Evolutionary conservation across 2,888 invertebrate species (phyloP), one percentile per base, ranked within the genome.

Genomic region (Athetis lepigone): DNA sequence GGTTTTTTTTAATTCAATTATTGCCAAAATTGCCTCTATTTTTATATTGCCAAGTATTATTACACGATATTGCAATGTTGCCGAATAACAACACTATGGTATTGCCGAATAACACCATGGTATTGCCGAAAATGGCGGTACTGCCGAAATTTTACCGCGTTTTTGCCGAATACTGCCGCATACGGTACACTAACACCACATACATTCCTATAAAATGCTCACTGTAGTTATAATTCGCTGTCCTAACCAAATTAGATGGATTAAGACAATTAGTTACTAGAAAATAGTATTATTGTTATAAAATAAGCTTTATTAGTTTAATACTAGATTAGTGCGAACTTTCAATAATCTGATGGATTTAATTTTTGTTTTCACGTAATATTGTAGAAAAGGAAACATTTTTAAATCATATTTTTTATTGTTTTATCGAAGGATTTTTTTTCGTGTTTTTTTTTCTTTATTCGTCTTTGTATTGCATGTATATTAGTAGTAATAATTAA

Each of bases 261-360:
- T 42, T 60, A 55, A 52, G 56, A 60, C 45, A 19, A 37, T 49
- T 77, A 79, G 63, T 52, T 50, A 58, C 29, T 69, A 78, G 64
- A 27, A 23, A 40, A 63, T 82, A 81, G 74, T 76, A 75, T 77
- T 76, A 79, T 77, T 77, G 82, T 85, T 84, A 82, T 67, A 77
- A 64, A 68, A 70, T 85, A 84, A 81, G 85, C 82, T 85, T 85
- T 85, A 84, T 80, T 84, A 85, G 82, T 50, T 71, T 60, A 80
- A 54, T 68, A 11, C 60, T 72, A 72, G 51, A 70, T 33, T 66
- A 82, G 55, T 52, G 62, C 56, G 45, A 73, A 25, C 57, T 19
- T 49, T 46, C 36, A 25, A 60, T 45, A 37, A 43, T 36, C 8
- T 21, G n/a, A 27, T 33, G 13, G 36, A 47, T 13, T 13, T 33